Percentiles rank a stretch among this genome's conserved stretches.
phyloP scores from a whole-genome alignment of 2,113 vertebrate genomes.

The Myotis brandtii region DNA sequence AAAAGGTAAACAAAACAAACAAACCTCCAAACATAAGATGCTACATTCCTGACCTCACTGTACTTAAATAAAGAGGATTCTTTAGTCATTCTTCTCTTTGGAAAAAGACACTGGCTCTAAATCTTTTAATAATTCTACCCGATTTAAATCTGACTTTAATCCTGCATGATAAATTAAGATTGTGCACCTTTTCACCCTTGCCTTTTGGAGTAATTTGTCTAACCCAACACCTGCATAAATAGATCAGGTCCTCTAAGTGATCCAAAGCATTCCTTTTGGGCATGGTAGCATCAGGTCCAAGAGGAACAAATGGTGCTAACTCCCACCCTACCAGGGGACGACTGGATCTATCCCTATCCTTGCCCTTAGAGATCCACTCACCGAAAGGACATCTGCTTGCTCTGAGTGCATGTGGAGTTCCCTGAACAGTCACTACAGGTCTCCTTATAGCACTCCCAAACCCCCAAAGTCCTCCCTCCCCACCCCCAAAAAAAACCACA shows the following conservation, averaged over 20 bases:
- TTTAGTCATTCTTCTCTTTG: not conserved
- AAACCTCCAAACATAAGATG: not conserved
- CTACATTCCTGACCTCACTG: not conserved
- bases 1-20: not conserved
- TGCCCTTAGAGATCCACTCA: not conserved
- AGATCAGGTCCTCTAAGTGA: not conserved
- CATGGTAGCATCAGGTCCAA: not conserved
- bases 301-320: not conserved
- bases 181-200: conserved; percentile 1
- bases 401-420: not conserved
- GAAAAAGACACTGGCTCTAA: not conserved
- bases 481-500: no score
- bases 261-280: not conserved
- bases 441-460: not conserved
- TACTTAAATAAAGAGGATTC: not conserved
- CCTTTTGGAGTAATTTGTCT: conserved; percentile 58
- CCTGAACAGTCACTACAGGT: conserved; percentile 14
- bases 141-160: conserved; percentile 59
- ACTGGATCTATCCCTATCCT: no score
- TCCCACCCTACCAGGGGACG: not conserved
- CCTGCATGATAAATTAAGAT: conserved; percentile 52
- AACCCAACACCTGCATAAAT: not conserved
- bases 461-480: not conserved
- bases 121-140: conserved; percentile 35
- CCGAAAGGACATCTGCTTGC: not conserved